Conservation (phyloP, 2,888 invertebrate species). For the Plutella xylostella region DNA sequence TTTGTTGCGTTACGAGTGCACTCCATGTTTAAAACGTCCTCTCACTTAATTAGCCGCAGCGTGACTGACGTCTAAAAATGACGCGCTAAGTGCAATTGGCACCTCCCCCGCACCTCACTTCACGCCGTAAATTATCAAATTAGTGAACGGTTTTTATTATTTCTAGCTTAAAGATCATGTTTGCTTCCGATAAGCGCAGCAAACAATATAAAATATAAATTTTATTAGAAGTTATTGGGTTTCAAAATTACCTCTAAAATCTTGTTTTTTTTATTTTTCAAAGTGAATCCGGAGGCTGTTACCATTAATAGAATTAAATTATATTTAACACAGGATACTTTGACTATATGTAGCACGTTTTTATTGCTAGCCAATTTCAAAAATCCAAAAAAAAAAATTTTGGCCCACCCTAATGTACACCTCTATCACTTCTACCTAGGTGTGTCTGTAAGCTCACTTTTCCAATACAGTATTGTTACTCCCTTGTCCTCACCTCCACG, state of each 20-base stretch:
- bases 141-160: background rate
- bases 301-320: background rate
- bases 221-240: background rate
- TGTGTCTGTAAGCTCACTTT: too few species aligned
- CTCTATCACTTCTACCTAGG: too few species aligned
- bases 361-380: background rate
- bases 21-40: conserved; percentile 8
- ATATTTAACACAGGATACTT: background rate
- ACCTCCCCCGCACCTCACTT: background rate
- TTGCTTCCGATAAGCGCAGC: background rate
- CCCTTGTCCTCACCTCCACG: background rate
- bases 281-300: too few species aligned
- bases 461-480: too few species aligned
- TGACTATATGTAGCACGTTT: too few species aligned
- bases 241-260: background rate
- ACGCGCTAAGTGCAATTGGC: background rate
- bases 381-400: background rate
- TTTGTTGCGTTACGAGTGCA: conserved; percentile 11
- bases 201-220: background rate
- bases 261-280: background rate
- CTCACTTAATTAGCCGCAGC: background rate
- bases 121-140: background rate
- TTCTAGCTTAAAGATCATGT: background rate
- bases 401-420: background rate
- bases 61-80: background rate